Conservation (phyloP, 2,113 vertebrate genomes). For the Choloepus hoffmanni region DNA sequence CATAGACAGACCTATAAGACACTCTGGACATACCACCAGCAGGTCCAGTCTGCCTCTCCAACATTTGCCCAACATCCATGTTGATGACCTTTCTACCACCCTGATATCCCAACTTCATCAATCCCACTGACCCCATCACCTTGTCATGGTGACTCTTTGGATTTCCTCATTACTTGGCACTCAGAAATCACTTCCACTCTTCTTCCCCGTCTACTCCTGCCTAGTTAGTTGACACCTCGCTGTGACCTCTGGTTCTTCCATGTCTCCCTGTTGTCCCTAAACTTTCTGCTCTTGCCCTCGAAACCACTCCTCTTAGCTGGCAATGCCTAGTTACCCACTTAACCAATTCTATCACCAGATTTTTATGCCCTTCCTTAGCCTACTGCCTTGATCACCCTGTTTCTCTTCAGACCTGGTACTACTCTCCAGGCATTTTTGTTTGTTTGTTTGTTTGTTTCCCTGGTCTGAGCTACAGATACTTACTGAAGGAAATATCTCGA, state of each 20-base stretch:
- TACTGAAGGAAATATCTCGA: neutral
- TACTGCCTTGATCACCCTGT: neutral
- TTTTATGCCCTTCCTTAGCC: neutral
- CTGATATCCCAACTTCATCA: neutral
- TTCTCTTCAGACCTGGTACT: neutral
- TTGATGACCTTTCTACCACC: neutral
- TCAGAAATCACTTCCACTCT: neutral
- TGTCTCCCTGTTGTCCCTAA: neutral
- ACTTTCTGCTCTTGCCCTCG: neutral
- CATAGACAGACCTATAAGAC: accelerated
- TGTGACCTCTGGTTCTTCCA: neutral
- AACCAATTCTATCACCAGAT: neutral
- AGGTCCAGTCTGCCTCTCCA: neutral
- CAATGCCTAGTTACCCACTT: neutral
- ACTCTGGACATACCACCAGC: neutral
- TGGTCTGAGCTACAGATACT: neutral
- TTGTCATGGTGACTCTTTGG: neutral
- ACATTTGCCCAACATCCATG: neutral
- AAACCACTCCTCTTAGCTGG: neutral
- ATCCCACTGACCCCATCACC: neutral
- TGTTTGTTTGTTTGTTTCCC: neutral
- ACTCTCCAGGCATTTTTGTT: neutral
- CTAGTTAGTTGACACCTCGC: neutral
- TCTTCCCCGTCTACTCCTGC: neutral
- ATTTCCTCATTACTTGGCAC: neutral